Base-by-base conservation (phyloP, 2,797 vertebrate genomes). In the Leucoraja ocellata region DNA sequence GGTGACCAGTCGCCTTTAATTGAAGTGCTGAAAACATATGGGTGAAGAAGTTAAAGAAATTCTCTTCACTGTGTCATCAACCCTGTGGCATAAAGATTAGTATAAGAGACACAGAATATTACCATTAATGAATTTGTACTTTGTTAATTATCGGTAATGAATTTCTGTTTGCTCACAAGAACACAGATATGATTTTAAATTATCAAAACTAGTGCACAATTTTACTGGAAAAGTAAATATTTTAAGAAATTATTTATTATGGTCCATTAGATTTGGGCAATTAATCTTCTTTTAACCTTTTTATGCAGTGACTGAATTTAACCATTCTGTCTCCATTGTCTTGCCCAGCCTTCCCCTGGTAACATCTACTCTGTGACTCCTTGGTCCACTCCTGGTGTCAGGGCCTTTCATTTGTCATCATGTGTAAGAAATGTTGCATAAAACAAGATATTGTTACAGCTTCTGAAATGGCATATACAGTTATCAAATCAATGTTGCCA, bases 161-260 rank as follows among this genome's bases (percentile, higher is more conserved):
- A 54, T 76, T 46, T 46, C 11, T 91, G 11, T 73, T 74, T 54
- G 46, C n/a, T 91, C 54, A 11, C 39, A 54, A 0, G 71, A 92
- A n/a, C 28, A 28, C 21, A 25, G 39, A 90, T 90, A 32, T n/a
- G 32, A 90, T 36, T 90, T 61, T 90, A 90, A 92, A 76, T 71
- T 54, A n/a, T 92, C 1, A 76, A 32, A 10, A 71, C 8, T 88
- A 54, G 13, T 18, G 21, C 36, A n/a, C 25, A 58, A 7, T 28
- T 74, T 54, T 65, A 54, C 18, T 18, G 32, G 16, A 68, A 88
- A 88, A 88, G 32, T 32, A 68, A 65, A 65, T 32, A 68, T 88
- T 88, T 28, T 36, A 88, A 32, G 6, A 84, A 84, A 61, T 84
- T 61, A 84, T 61, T 28, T 18, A 6, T 36, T 65, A 65, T 1